These are phyloP conservation scores for Antheraea pernyi DNA, from an alignment of 1,140 invertebrate genomes.

Conservation along the genomic window DNA sequence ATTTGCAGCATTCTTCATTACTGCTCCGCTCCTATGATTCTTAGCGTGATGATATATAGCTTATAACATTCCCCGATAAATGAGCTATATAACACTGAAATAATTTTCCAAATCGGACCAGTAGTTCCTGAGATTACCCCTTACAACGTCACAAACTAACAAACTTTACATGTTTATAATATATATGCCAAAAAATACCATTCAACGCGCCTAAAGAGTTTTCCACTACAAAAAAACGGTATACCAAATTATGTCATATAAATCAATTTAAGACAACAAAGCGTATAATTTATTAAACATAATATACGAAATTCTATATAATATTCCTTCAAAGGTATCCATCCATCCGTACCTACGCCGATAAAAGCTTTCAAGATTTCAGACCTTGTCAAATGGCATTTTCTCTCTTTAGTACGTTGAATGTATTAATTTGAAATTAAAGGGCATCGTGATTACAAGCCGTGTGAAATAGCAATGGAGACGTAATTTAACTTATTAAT, in stretches of 20 bases:
- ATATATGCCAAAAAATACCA: too few species aligned
- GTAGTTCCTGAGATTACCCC: too few species aligned
- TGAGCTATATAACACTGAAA: too few species aligned
- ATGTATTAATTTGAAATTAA: not conserved
- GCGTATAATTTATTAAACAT: not conserved
- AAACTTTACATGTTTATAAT: too few species aligned
- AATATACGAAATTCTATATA: not conserved
- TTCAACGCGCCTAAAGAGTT: too few species aligned
- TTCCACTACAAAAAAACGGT: too few species aligned
- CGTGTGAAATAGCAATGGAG: not conserved
- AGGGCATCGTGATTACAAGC: not conserved
- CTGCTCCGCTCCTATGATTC: too few species aligned
- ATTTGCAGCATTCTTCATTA: too few species aligned
- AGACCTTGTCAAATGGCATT: conserved; percentile 1
- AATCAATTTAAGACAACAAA: not conserved
- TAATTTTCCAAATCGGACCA: too few species aligned
- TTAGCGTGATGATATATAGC: too few species aligned
- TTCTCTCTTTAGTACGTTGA: not conserved
- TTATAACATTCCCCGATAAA: too few species aligned
- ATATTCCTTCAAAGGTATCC: not conserved
- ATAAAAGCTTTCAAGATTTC: not conserved
- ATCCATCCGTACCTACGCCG: not conserved
- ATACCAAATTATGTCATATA: not conserved
- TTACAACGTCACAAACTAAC: too few species aligned
- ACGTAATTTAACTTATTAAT: not conserved